Evolutionary conservation across 1,140 invertebrate species (phyloP).

Genomic region (Drosophila subobscura): DNA sequence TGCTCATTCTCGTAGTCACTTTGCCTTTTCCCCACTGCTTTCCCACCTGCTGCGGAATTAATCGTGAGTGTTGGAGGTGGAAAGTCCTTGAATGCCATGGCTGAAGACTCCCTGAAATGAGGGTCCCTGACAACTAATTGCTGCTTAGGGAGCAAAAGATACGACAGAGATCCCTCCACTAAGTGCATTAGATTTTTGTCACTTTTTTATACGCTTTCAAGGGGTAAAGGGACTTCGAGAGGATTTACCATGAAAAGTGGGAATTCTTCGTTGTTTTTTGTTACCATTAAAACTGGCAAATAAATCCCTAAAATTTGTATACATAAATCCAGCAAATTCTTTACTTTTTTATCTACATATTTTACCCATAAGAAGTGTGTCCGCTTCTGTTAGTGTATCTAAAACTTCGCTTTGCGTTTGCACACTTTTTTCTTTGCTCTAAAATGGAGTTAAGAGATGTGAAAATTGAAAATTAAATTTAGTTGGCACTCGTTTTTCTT

Average conservation of each 20-base stretch:
- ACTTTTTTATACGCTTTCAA: no score
- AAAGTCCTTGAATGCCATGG: no score
- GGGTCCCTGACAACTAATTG: conserved; percentile 29
- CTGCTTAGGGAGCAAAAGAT: not conserved
- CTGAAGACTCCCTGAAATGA: not conserved
- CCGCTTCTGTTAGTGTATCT: no score
- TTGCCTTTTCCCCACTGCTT: not conserved
- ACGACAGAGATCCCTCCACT: not conserved
- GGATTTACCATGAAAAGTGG: no score
- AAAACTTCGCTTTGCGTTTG: no score
- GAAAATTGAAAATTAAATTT: conserved; percentile 41
- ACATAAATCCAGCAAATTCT: no score
- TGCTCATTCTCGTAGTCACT: conserved; percentile 43
- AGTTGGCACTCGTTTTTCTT: conserved; percentile 1
- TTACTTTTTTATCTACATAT: no score
- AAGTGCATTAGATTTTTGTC: conserved; percentile 35
- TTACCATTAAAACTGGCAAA: no score
- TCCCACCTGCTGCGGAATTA: conserved; percentile 1
- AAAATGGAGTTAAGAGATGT: conserved; percentile 55
- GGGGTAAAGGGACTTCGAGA: no score
- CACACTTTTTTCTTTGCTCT: conserved; percentile 1
- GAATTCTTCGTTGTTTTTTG: no score
- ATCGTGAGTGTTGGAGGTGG: not conserved
- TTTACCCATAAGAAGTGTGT: no score
- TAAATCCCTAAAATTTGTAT: no score